These are phyloP conservation scores for Psix sp. DNA, from an alignment of 1,140 invertebrate genomes.

Conservation along the genomic window DNA sequence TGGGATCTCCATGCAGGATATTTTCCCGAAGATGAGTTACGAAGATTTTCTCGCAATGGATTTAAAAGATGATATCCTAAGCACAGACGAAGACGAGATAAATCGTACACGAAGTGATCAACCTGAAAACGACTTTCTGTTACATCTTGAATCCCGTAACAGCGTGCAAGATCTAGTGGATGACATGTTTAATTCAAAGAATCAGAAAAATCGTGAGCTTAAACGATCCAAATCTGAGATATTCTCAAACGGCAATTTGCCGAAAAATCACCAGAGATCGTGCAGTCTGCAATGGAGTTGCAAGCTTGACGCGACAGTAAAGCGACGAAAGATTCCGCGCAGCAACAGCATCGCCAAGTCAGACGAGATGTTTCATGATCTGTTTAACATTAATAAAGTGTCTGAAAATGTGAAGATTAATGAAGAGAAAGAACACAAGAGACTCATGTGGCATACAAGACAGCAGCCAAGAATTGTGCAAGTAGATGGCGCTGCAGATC, in stretches of 20 bases:
- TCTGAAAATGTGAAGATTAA: constrained; percentile 62
- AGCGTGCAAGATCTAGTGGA: constrained; percentile 80
- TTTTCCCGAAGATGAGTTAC: constrained; percentile 82
- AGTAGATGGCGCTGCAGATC: constrained; percentile 81
- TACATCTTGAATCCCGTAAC: constrained; percentile 76
- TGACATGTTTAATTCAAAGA: constrained; percentile 79
- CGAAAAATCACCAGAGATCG: constrained; percentile 79
- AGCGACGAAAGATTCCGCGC: constrained; percentile 81
- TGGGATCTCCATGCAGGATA: constrained; percentile 87
- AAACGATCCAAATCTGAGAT: constrained; percentile 82
- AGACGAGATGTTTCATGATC: constrained; percentile 71
- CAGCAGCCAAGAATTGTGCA: constrained; percentile 77
- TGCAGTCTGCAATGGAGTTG: constrained; percentile 83
- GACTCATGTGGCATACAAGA: constrained; percentile 71
- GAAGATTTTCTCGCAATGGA: constrained; percentile 79
- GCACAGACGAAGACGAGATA: constrained; percentile 68
- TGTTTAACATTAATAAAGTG: constrained; percentile 73
- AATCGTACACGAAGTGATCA: constrained; percentile 49
- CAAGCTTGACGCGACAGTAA: constrained; percentile 82
- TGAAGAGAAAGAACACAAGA: constrained; percentile 74
- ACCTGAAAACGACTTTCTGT: constrained; percentile 69
- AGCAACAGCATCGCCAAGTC: constrained; percentile 60
- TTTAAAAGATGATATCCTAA: constrained; percentile 76
- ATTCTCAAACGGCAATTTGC: constrained; percentile 76
- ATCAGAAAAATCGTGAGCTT: constrained; percentile 76